Percentiles rank a stretch among this genome's conserved stretches.
These are phyloP conservation scores for Cryptus armator DNA, from an alignment of 2,888 invertebrate genomes.

Conservation along the genomic window DNA sequence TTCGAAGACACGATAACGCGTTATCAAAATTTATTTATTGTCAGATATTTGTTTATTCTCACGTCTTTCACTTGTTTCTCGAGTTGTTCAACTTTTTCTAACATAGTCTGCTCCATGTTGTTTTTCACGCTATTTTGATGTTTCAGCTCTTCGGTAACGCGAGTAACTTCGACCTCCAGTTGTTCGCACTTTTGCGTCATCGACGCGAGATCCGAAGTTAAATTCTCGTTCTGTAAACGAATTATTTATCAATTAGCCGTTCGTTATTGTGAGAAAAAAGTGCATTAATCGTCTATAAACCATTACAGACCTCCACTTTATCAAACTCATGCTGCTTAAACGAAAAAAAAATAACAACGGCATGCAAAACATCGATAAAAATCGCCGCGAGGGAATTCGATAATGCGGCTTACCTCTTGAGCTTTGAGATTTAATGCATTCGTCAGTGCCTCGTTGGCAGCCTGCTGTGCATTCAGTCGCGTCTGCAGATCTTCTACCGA, in stretches of 20 bases:
- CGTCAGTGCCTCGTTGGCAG: slow-evolving; percentile 85
- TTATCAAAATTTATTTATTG: slow-evolving; percentile 5
- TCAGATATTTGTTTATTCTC: slow-evolving; percentile 76
- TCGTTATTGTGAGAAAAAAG: slow-evolving; percentile 2
- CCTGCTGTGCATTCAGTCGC: slow-evolving; percentile 89
- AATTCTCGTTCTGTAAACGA: slow-evolving; percentile 82
- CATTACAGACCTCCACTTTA: slow-evolving; percentile 78
- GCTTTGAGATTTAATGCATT: slow-evolving; percentile 83
- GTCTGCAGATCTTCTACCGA: slow-evolving; percentile 89
- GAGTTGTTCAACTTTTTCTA: slow-evolving; percentile 86
- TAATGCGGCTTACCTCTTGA: slow-evolving; percentile 81
- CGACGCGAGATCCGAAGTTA: slow-evolving; percentile 84
- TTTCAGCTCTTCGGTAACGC: slow-evolving; percentile 77
- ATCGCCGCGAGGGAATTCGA: slow-evolving; percentile 37
- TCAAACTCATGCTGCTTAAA: slow-evolving; percentile 79
- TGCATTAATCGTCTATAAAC: not conserved
- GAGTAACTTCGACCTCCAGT: slow-evolving; percentile 81
- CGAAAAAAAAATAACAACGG: slow-evolving; percentile 60
- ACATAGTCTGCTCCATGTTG: slow-evolving; percentile 86
- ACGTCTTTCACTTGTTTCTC: slow-evolving; percentile 87
- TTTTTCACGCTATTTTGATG: slow-evolving; percentile 86
- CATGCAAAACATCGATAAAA: slow-evolving; percentile 52
- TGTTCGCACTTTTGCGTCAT: slow-evolving; percentile 83
- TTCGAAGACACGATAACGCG: not conserved
- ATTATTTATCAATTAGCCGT: slow-evolving; percentile 32